These are phyloP conservation scores for Apotomis turbidana DNA, from an alignment of 2,888 invertebrate species.

Conservation along the genomic window DNA sequence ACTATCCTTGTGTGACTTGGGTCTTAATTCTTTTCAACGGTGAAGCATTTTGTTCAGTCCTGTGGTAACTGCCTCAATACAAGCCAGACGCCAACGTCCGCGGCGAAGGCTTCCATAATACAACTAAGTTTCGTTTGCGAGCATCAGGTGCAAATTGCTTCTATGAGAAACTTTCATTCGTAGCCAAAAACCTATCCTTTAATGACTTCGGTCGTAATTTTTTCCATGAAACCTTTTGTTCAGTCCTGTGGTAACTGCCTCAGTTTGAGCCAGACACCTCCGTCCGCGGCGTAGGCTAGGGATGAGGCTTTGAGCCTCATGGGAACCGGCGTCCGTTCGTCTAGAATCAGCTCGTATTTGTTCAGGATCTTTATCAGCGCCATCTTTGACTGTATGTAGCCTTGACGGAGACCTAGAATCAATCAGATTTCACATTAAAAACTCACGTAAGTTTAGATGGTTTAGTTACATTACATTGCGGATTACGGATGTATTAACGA, in stretches of 20 bases:
- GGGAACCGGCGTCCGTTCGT: conserved; percentile 66
- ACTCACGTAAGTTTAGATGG: not conserved
- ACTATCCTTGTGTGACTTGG: too few species aligned
- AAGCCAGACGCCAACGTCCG: conserved; percentile 72
- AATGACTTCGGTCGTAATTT: too few species aligned
- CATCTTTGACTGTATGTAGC: conserved; percentile 76
- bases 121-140: too few species aligned
- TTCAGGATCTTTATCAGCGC: conserved; percentile 70
- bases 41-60: not conserved
- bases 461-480: too few species aligned
- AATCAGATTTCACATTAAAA: conserved; percentile 17
- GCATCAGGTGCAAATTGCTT: too few species aligned
- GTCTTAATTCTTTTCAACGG: not conserved
- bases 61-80: conserved; percentile 58
- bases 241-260: conserved; percentile 50
- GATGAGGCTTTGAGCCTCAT: conserved; percentile 66
- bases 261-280: conserved; percentile 72
- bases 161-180: too few species aligned
- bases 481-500: too few species aligned
- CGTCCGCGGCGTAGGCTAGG: conserved; percentile 67
- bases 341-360: conserved; percentile 66
- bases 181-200: too few species aligned
- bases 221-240: not conserved
- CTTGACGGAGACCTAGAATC: conserved; percentile 72
- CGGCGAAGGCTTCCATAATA: conserved; percentile 55